These are phyloP conservation scores for Sturmia bella DNA, from an alignment of 2,888 invertebrate species.

Conservation along the genomic window DNA sequence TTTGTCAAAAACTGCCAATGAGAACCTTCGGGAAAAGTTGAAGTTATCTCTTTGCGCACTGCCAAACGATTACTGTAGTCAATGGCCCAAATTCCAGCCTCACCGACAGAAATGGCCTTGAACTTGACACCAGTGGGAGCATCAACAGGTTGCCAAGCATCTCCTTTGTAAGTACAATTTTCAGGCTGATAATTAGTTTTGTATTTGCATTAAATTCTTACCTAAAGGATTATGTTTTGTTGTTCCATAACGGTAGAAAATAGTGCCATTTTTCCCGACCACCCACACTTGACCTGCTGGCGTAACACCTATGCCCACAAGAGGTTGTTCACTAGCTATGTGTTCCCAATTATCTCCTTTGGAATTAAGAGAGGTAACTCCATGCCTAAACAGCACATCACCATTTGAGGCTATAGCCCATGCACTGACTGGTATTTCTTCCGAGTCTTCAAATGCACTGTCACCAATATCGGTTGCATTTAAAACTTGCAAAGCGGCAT, in stretches of 20 bases:
- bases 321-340: conserved; percentile 88
- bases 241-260: conserved; percentile 90
- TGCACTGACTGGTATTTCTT: conserved; percentile 83
- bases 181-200: neutral
- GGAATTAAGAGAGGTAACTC: conserved; percentile 88
- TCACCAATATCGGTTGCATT: conserved; percentile 79
- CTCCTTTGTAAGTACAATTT: conserved; percentile 72
- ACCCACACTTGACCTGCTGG: conserved; percentile 90
- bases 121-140: conserved; percentile 86
- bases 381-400: conserved; percentile 91
- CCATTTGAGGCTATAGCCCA: conserved; percentile 95
- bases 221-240: conserved; percentile 86
- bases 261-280: conserved; percentile 91
- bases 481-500: conserved; percentile 88
- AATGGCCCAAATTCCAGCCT: conserved; percentile 90
- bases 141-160: conserved; percentile 91
- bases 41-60: conserved; percentile 89
- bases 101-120: conserved; percentile 89
- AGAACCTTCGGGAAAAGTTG: conserved; percentile 90
- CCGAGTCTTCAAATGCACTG: conserved; percentile 77
- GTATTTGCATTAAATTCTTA: conserved; percentile 21
- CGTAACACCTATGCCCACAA: conserved; percentile 88
- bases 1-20: conserved; percentile 89
- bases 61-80: conserved; percentile 88
- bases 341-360: conserved; percentile 84